Conservation (phyloP, 1,140 invertebrate genomes). For the Aradophagus sp. region DNA sequence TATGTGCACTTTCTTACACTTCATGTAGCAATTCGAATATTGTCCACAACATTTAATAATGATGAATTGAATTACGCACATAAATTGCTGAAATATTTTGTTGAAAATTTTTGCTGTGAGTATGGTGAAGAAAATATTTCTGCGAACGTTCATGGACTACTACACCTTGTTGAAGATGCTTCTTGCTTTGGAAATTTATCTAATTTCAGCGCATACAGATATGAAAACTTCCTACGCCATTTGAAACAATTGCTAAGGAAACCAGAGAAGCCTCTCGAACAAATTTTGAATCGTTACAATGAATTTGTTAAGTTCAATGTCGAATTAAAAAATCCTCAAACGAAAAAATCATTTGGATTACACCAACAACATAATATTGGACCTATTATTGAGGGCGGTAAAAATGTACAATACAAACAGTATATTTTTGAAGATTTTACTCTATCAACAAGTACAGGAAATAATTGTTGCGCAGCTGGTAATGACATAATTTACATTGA, state of each 20-base stretch:
- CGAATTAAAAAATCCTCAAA: no score
- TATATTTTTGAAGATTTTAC: slow-evolving; percentile 1
- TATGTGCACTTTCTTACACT: slow-evolving; percentile 48
- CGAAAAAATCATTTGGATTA: neutral
- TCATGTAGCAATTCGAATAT: slow-evolving; percentile 30
- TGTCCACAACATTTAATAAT: slow-evolving; percentile 5
- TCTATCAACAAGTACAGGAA: neutral
- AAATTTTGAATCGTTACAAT: slow-evolving; percentile 13
- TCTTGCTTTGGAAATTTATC: slow-evolving; percentile 22
- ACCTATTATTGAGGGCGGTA: neutral
- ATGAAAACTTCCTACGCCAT: slow-evolving; percentile 42
- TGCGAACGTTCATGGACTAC: slow-evolving; percentile 50
- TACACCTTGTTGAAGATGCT: slow-evolving; percentile 47
- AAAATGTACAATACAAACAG: slow-evolving; percentile 2
- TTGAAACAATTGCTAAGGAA: slow-evolving; percentile 25
- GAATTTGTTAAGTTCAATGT: no score
- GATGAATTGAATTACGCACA: neutral
- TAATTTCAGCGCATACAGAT: slow-evolving; percentile 42
- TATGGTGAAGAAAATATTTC: slow-evolving; percentile 50
- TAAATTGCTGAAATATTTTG: slow-evolving; percentile 28
- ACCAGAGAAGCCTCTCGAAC: slow-evolving; percentile 17
- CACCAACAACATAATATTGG: neutral
- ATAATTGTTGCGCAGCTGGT: slow-evolving; percentile 2
- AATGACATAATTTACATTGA: neutral
- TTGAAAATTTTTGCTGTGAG: slow-evolving; percentile 26